Evolutionary conservation across 2,888 invertebrate genomes (phyloP).

Genomic region (Diarsia brunnea): DNA sequence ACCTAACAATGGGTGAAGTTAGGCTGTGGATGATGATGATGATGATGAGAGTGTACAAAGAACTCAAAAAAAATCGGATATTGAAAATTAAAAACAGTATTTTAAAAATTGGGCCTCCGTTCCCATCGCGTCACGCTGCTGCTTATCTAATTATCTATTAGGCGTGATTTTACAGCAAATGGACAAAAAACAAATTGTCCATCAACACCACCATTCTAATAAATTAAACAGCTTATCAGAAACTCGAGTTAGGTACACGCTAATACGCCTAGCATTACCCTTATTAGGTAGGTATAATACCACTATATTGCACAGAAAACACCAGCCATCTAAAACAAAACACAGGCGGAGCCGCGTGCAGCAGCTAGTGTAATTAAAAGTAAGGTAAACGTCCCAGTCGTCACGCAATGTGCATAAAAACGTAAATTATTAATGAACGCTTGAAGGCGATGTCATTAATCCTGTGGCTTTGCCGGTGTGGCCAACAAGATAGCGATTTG

Average conservation of each 20-base stretch:
- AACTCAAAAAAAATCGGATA: not conserved
- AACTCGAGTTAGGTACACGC: not conserved
- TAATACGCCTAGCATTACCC: constrained; percentile 1
- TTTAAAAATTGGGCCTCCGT: not conserved
- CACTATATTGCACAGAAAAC: constrained; percentile 29
- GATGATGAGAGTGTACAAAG: not conserved
- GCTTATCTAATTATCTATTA: not conserved
- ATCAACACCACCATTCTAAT: not conserved
- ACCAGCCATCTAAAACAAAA: constrained; percentile 28
- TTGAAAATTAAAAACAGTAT: not conserved
- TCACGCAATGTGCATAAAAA: constrained; percentile 70
- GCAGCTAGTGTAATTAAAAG: constrained; percentile 61
- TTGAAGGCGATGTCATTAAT: constrained; percentile 75
- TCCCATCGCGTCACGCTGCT: not conserved
- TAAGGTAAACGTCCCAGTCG: constrained; percentile 64
- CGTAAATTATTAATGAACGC: constrained; percentile 70
- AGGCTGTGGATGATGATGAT: too few species aligned
- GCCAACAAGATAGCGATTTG: constrained; percentile 46
- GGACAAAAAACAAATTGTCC: not conserved
- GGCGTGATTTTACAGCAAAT: not conserved
- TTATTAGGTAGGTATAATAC: constrained; percentile 11
- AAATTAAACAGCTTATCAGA: not conserved
- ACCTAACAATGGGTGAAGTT: too few species aligned
- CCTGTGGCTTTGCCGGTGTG: constrained; percentile 66
- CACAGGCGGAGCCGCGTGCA: constrained; percentile 49